Conservation (phyloP, 2,797 vertebrate species). For the Simalia tracyae region DNA sequence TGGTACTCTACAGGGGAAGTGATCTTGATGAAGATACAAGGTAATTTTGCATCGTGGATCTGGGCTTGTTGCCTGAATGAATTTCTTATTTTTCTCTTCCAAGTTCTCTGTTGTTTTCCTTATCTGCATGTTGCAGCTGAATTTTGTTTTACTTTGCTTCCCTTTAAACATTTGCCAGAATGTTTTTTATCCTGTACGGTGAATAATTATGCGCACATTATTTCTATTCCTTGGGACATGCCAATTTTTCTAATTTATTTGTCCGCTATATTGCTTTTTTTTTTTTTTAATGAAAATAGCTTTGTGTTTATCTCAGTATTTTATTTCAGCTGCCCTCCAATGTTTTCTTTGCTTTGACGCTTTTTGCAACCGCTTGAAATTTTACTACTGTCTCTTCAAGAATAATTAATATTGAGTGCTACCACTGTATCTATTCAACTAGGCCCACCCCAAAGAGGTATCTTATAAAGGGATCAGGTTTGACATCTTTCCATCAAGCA, state of each 20-base stretch:
- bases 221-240: not conserved
- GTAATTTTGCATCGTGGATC: not conserved
- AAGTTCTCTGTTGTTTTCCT: not conserved
- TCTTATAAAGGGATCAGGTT: not conserved
- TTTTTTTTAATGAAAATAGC: not conserved
- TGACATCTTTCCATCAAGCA: not conserved
- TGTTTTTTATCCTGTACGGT: not conserved
- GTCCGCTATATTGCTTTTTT: not conserved
- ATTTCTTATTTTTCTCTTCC: not conserved
- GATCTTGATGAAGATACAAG: not conserved
- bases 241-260: not conserved
- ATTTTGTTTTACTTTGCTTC: not conserved
- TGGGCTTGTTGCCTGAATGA: not conserved
- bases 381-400: not conserved
- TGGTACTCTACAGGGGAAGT: not conserved
- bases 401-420: not conserved
- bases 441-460: not conserved
- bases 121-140: not conserved
- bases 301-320: not conserved
- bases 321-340: not conserved
- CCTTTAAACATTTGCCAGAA: not conserved
- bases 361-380: not conserved
- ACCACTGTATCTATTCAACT: not conserved
- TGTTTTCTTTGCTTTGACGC: not conserved
- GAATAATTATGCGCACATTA: not conserved